Evolutionary conservation across 2,113 vertebrate species (phyloP), one percentile per base, ranked within the genome.

Genomic region (Varanus komodoensis): DNA sequence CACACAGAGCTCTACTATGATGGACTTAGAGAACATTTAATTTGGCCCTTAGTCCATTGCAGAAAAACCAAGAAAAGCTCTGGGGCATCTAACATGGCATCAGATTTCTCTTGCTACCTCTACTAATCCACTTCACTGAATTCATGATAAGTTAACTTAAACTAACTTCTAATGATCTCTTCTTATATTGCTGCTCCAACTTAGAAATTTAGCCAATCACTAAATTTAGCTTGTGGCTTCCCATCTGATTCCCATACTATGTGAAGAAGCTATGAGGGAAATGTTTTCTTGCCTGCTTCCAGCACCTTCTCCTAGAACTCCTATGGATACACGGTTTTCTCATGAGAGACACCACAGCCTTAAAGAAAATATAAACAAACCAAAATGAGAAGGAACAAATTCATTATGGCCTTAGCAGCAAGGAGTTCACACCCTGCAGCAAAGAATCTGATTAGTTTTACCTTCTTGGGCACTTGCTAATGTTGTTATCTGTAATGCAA

Each of bases 401-500:
- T 92, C 80, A 14, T 86, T 17, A 34, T 87, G 89, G 82, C 77
- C 7, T 79, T 23, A 90, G 61, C 3, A n/a, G 57, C 73, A 80
- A 57, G 89, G 86, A 81, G 23, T 5, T 82, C 32, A 77, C 27
- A 73, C 27, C 61, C 1, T 0, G 0, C 78, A 21, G 69, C 3
- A 87, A 88, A 3, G 87, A 82, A 57, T 21, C 0, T 19, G 0
- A 79, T 92, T 90, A 90, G 1, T 19, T 89, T 19, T 78, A 87
- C 1, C 79, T 57, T 87, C 88, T 54, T 34, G 48, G 89, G 2
- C 14, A 89, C 0, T 89, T 89, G 64, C 71, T 82, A 82, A 89
- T 91, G 77, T 71, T 91, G 3, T 71, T 86, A 15, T 73, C 3
- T 69, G 27, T 67, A 93, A 79, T 74, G 89, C 86, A 71, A 86